phyloP scores from a whole-genome alignment of 2,797 vertebrate species.

The Euthynnus affinis region DNA sequence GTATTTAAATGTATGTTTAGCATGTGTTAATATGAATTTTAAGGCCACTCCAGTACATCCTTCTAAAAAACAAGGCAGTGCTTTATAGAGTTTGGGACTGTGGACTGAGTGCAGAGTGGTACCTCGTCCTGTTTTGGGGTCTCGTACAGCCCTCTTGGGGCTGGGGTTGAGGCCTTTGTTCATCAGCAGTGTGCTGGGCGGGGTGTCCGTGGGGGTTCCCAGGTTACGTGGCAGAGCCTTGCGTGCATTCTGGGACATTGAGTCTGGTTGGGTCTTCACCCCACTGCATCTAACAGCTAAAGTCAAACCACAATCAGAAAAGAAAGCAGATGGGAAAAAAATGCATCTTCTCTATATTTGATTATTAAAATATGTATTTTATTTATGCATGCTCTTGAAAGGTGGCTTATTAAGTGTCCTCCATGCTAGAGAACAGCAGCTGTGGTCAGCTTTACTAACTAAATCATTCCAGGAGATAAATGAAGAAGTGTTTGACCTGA shows the following conservation, averaged over 20 bases:
- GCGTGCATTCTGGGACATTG: conserved; percentile 98
- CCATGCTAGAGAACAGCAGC: neutral
- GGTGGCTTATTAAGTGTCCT: neutral
- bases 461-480: too few species aligned
- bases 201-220: conserved; percentile 94
- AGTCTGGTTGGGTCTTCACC: conserved; percentile 96
- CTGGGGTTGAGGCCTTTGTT: conserved; percentile 94
- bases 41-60: neutral
- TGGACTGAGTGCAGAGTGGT: neutral
- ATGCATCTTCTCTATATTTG: neutral
- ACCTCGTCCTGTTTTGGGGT: conserved; percentile 99
- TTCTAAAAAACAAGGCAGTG: neutral
- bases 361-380: neutral
- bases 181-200: conserved; percentile 90
- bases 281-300: conserved; percentile 94
- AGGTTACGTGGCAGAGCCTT: conserved; percentile 93
- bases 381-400: neutral
- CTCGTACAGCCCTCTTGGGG: conserved; percentile 96
- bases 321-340: neutral
- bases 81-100: neutral
- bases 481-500: too few species aligned
- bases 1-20: too few species aligned
- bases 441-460: neutral
- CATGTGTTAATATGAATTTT: too few species aligned
- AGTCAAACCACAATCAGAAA: neutral